Evolutionary conservation across 2,888 invertebrate genomes (phyloP).

Genomic region (Morpho helenor): DNA sequence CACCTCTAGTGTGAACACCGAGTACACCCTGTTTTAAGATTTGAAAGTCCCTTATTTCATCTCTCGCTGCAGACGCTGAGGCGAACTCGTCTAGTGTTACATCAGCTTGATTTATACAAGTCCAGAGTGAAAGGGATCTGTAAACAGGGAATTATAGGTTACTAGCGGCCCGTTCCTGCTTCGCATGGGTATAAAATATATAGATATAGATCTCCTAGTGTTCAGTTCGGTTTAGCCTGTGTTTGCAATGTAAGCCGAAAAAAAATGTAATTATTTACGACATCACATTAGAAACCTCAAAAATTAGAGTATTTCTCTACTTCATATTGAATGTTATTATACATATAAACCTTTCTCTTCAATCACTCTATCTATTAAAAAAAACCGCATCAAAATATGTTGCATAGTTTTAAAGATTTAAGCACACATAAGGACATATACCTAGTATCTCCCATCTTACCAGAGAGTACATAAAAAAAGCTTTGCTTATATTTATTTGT

Average conservation of each 20-base stretch:
- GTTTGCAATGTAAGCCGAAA: not conserved
- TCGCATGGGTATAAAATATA: not conserved
- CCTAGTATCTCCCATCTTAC: too few species aligned
- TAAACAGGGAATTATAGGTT: conserved; percentile 30
- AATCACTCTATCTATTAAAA: too few species aligned
- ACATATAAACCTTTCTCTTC: too few species aligned
- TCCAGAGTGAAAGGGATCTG: conserved; percentile 53
- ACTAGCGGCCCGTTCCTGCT: too few species aligned
- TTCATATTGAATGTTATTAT: too few species aligned
- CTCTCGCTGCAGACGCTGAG: conserved; percentile 36
- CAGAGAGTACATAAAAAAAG: too few species aligned
- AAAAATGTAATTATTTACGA: not conserved
- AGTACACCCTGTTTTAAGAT: conserved; percentile 44
- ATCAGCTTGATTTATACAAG: conserved; percentile 36
- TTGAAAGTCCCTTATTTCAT: conserved; percentile 47
- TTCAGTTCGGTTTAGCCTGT: not conserved
- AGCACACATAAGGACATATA: too few species aligned
- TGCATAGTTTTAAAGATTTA: not conserved
- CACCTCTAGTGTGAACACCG: conserved; percentile 45
- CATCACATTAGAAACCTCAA: too few species aligned
- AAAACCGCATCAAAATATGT: too few species aligned
- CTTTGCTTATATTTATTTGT: too few species aligned
- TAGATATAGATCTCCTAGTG: not conserved
- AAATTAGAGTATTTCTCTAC: too few species aligned
- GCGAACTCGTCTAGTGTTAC: conserved; percentile 54